phyloP scores from a whole-genome alignment of 2,888 invertebrate species.

The Athetis lepigone region DNA sequence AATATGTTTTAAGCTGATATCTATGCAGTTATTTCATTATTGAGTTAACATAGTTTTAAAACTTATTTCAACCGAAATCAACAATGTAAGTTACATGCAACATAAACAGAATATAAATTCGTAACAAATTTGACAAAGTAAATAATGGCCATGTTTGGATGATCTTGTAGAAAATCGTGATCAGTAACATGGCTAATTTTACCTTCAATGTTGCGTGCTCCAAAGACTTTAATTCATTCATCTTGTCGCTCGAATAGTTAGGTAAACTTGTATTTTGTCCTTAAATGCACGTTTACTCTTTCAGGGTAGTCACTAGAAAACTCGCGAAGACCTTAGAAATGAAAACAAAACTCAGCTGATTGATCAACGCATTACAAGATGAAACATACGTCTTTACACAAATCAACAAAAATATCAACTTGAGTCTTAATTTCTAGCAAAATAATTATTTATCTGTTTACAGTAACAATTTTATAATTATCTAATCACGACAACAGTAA shows the following conservation, averaged over 20 bases:
- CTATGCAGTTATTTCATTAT: not conserved
- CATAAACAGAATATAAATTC: not conserved
- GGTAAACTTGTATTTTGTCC: conserved; percentile 48
- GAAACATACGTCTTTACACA: conserved; percentile 55
- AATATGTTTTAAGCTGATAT: not conserved
- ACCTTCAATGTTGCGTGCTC: conserved; percentile 99
- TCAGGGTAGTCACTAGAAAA: conserved; percentile 30
- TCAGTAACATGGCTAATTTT: conserved; percentile 66
- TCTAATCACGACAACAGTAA: conserved; percentile 14
- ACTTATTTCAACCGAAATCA: not conserved
- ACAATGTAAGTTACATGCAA: not conserved
- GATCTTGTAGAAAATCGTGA: conserved; percentile 19
- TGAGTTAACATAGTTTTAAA: not conserved
- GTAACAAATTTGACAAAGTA: not conserved
- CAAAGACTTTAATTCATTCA: conserved; percentile 98
- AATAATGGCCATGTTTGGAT: conserved; percentile 17
- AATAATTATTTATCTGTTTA: not conserved
- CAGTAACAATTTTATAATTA: conserved; percentile 3
- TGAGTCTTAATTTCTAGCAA: conserved; percentile 7
- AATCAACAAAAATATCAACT: conserved; percentile 46
- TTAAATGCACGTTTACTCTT: conserved; percentile 17
- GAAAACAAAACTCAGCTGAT: conserved; percentile 90
- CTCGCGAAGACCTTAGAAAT: conserved; percentile 64
- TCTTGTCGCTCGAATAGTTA: conserved; percentile 76
- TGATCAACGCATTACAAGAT: conserved; percentile 56